These are phyloP conservation scores for Musca domestica DNA, from an alignment of 1,140 invertebrate genomes.

Conservation along the genomic window DNA sequence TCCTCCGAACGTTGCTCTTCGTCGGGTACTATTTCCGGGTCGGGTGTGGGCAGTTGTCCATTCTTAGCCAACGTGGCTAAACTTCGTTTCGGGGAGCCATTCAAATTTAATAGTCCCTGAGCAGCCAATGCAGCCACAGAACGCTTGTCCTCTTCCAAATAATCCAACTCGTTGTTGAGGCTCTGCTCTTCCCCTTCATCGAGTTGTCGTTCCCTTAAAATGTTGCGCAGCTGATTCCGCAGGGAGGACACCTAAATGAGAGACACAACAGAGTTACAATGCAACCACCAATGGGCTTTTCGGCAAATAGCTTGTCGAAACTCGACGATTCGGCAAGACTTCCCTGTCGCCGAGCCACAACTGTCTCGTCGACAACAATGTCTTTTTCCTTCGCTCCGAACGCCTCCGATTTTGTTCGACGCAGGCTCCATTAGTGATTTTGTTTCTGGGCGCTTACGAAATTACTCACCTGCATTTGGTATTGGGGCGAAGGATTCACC, in stretches of 20 bases:
- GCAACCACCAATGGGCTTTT: no score
- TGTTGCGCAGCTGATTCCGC: slow-evolving; percentile 46
- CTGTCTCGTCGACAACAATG: no score
- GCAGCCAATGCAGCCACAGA: slow-evolving; percentile 46
- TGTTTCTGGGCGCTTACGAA: neutral
- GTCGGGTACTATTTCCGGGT: slow-evolving; percentile 56
- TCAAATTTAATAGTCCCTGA: slow-evolving; percentile 52
- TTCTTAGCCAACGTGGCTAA: slow-evolving; percentile 69
- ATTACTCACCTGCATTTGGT: slow-evolving; percentile 50
- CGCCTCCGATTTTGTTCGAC: neutral
- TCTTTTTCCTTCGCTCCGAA: no score
- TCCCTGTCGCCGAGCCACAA: no score
- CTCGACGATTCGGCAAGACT: no score
- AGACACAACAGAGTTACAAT: neutral
- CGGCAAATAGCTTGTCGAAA: no score
- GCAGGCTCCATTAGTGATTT: neutral
- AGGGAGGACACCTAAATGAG: slow-evolving; percentile 40
- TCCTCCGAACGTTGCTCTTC: slow-evolving; percentile 54
- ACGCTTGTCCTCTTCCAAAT: slow-evolving; percentile 48
- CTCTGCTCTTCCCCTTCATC: slow-evolving; percentile 32
- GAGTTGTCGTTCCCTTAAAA: slow-evolving; percentile 42
- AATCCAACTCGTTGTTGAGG: slow-evolving; percentile 38
- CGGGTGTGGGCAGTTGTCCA: slow-evolving; percentile 64
- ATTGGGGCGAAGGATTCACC: slow-evolving; percentile 48
- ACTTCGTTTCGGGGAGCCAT: slow-evolving; percentile 61